Conservation (phyloP, 2,888 invertebrate species). For the Eurois occulta region DNA sequence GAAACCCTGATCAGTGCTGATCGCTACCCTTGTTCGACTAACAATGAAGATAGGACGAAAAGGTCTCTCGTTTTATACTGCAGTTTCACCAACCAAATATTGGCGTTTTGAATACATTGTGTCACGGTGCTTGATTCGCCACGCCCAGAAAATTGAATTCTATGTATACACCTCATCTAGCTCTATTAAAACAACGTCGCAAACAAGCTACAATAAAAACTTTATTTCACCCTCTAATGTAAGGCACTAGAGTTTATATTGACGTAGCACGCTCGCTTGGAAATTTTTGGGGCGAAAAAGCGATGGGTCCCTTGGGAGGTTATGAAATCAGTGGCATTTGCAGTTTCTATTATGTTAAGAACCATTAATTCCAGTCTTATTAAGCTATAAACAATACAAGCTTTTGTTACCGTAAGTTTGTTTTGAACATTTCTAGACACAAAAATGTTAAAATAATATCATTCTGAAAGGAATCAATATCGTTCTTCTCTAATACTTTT, state of each 20-base stretch:
- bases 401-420: slow-evolving; percentile 76
- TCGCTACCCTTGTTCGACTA: slow-evolving; percentile 78
- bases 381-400: slow-evolving; percentile 88
- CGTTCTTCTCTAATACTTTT: background rate
- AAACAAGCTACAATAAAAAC: slow-evolving; percentile 63
- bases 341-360: slow-evolving; percentile 91
- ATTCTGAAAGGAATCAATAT: background rate
- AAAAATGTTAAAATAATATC: slow-evolving; percentile 12
- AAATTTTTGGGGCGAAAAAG: slow-evolving; percentile 88
- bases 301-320: slow-evolving; percentile 90
- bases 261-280: slow-evolving; percentile 50
- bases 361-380: slow-evolving; percentile 90
- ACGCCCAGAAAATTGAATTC: slow-evolving; percentile 90
- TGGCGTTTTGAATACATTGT: slow-evolving; percentile 89
- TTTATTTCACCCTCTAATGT: slow-evolving; percentile 70
- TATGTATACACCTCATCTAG: slow-evolving; percentile 86
- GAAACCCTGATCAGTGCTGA: slow-evolving; percentile 73
- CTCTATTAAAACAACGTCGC: slow-evolving; percentile 77
- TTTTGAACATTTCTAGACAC: slow-evolving; percentile 40
- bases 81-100: slow-evolving; percentile 87
- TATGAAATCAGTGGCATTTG: slow-evolving; percentile 93
- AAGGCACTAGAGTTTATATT: slow-evolving; percentile 69
- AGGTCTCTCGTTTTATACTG: slow-evolving; percentile 87
- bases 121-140: slow-evolving; percentile 90
- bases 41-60: slow-evolving; percentile 82